Base-by-base conservation (phyloP, 2,113 vertebrate genomes). In the Chelonoidis abingdonii region DNA sequence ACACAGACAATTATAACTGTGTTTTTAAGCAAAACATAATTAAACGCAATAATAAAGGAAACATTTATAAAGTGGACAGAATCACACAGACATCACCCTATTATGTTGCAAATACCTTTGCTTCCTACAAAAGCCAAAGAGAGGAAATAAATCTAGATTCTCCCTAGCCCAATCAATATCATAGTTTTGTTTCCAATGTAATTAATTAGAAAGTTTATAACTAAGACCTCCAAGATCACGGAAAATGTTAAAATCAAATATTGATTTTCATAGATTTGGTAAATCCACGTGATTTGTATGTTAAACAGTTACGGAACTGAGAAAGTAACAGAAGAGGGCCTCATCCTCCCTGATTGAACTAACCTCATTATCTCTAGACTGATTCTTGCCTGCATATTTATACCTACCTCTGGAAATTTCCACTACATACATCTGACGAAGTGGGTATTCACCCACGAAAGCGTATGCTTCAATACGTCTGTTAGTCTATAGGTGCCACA, bases 21-120 rank as follows among this genome's bases (percentile, higher is more conserved):
- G 95, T 97, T 98, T 96, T 92, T 96, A 97, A 97, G 95, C 87
- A 97, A 98, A 97, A 89, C 89, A 93, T 97, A 98, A 98, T 98
- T 97, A 98, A 98, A 95, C 83, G 75, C 83, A 97, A 86, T 97
- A 97, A 92, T 93, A 97, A 97, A 98, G 96, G 95, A 98, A 97
- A 83, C 92, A 88, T 94, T 94, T 96, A 97, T 89, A 95, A 95
- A 97, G 91, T 95, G n/a, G 85, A 97, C 0, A 38, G 88, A 97
- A 93, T 96, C 96, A 97, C 95, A 97, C 95, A 97, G 96, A 84
- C 50, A 93, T 90, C 87, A 91, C 76, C 90, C 88, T 76, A 84
- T 92, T 97, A 93, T 5, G 1, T 57, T 97, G 91, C 93, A 89
- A 95, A 95, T 92, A n/a, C 72, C 90, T 97, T 93, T 92, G 83